Conservation (phyloP, 2,797 vertebrate species). For the Oryzias dopingdopingensis region DNA sequence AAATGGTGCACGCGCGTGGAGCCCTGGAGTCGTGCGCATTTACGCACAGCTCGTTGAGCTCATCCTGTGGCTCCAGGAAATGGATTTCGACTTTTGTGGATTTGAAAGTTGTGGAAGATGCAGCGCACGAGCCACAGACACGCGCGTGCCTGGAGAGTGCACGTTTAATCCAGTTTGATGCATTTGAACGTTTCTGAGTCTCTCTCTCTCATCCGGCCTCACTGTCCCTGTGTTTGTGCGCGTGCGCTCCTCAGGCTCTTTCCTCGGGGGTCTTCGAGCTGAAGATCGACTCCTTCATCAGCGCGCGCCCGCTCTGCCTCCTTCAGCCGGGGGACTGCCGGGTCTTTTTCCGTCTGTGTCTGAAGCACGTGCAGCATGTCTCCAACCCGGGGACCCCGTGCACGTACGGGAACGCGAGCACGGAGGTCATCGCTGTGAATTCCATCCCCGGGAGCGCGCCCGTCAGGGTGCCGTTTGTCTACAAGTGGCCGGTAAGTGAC, state of each 20-base stretch:
- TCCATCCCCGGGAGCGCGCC: constrained; percentile 70
- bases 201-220: not conserved
- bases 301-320: constrained; percentile 55
- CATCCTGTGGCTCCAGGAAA: not conserved
- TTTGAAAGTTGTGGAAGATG: not conserved
- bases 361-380: constrained; percentile 81
- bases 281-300: constrained; percentile 83
- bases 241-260: constrained; percentile 57
- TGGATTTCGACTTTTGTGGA: not conserved
- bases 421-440: constrained; percentile 64
- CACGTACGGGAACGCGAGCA: constrained; percentile 80
- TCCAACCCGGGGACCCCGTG: constrained; percentile 81
- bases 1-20: not conserved
- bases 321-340: constrained; percentile 67
- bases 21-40: constrained; percentile 25
- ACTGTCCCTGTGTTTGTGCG: not conserved
- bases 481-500: constrained; percentile 87
- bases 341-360: constrained; percentile 86
- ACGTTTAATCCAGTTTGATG: no score
- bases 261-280: constrained; percentile 85
- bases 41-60: constrained; percentile 26
- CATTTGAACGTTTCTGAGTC: no score
- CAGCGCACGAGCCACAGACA: no score
- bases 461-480: constrained; percentile 79
- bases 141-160: no score